Percentiles rank a stretch among this genome's conserved stretches.
Evolutionary conservation across 1,140 invertebrate genomes (phyloP).

Genomic region (Pseudomyrmex pallidus): DNA sequence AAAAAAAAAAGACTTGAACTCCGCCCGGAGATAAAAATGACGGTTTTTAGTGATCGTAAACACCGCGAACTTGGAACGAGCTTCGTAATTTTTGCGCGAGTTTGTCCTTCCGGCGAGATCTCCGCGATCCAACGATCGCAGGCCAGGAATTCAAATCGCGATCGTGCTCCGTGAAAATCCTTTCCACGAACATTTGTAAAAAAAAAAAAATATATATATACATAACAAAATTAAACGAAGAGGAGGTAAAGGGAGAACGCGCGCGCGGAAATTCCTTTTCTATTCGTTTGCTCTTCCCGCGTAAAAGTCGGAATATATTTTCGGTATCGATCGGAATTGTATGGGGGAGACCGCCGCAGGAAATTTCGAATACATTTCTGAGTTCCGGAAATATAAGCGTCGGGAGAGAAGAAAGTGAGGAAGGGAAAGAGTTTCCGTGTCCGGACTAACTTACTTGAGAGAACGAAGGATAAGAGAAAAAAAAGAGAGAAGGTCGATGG

Average conservation of each 20-base stretch:
- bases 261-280: no score
- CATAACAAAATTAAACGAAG: no score
- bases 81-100: constrained; percentile 2
- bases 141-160: neutral
- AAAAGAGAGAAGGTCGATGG: neutral
- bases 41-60: constrained; percentile 38
- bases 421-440: neutral
- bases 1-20: neutral
- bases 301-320: neutral
- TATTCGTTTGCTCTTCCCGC: neutral
- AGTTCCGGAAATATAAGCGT: neutral
- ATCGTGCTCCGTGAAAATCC: no score
- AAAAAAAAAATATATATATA: no score
- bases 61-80: neutral
- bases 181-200: no score
- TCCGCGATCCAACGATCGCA: neutral
- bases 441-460: neutral
- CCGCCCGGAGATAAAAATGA: constrained; percentile 27
- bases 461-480: neutral
- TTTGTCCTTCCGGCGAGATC: neutral
- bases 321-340: neutral
- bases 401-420: neutral
- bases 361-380: neutral
- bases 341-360: neutral
- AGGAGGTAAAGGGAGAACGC: no score